Percentiles rank a stretch among this genome's conserved stretches.
phyloP scores from a whole-genome alignment of 2,888 invertebrate genomes.

The Portevinia maculata region DNA sequence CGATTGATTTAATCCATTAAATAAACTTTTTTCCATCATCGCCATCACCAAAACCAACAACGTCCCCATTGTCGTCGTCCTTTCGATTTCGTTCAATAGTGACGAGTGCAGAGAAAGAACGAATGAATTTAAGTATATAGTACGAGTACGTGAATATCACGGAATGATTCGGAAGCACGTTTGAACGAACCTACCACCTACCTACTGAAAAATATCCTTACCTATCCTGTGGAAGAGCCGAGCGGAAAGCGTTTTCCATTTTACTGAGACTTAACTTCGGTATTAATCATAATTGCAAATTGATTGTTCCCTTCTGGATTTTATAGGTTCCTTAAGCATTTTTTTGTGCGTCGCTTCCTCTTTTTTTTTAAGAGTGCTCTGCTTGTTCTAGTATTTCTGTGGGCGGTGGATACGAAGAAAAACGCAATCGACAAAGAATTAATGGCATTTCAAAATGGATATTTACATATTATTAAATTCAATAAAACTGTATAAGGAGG shows the following conservation, averaged over 20 bases:
- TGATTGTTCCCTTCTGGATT: slow-evolving; percentile 70
- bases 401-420: background rate
- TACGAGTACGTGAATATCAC: slow-evolving; percentile 26
- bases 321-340: slow-evolving; percentile 45
- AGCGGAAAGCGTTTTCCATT: background rate
- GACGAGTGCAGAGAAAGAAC: background rate
- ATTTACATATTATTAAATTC: slow-evolving; percentile 72
- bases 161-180: slow-evolving; percentile 44
- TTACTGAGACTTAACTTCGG: slow-evolving; percentile 21
- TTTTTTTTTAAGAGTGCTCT: slow-evolving; percentile 11
- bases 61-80: slow-evolving; percentile 4
- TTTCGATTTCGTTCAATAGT: background rate
- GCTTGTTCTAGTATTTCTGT: background rate
- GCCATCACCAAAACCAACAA: background rate
- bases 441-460: slow-evolving; percentile 49
- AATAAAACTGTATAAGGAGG: slow-evolving; percentile 51
- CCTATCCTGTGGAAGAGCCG: background rate
- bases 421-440: slow-evolving; percentile 16
- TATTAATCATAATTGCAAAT: slow-evolving; percentile 71
- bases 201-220: slow-evolving; percentile 1
- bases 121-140: slow-evolving; percentile 2
- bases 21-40: slow-evolving; percentile 22
- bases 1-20: slow-evolving; percentile 69
- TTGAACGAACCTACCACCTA: background rate
- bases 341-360: background rate